Conservation (phyloP, 1,140 invertebrate species). For the Leptinotarsa texana region DNA sequence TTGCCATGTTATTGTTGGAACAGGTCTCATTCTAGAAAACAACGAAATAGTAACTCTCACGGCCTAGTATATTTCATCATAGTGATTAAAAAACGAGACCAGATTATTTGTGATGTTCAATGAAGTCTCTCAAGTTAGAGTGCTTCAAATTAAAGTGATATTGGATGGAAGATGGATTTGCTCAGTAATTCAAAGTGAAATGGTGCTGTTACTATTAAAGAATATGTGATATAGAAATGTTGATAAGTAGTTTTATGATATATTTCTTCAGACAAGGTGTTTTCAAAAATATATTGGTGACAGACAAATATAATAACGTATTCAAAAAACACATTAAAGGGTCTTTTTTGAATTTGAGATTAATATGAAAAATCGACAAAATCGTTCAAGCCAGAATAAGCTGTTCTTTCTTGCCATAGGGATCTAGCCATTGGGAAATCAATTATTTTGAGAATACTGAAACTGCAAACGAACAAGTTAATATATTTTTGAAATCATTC, state of each 20-base stretch:
- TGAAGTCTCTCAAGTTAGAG: background rate
- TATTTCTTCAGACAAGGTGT: background rate
- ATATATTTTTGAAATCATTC: too few relatives aligned
- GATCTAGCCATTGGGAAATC: background rate
- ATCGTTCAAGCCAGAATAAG: too few relatives aligned
- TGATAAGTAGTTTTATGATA: conserved; percentile 39
- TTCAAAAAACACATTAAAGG: too few relatives aligned
- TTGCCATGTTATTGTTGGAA: background rate
- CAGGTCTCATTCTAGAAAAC: background rate
- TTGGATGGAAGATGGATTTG: conserved; percentile 30
- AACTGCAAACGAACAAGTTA: background rate
- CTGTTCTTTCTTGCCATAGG: too few relatives aligned
- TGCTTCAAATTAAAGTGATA: conserved; percentile 25
- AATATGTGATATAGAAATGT: conserved; percentile 46
- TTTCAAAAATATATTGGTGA: background rate
- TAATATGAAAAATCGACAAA: too few relatives aligned
- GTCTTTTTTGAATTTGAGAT: too few relatives aligned
- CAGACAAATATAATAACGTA: too few relatives aligned
- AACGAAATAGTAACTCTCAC: conserved; percentile 5
- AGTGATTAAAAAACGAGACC: background rate
- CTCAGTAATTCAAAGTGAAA: conserved; percentile 38
- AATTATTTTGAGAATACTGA: background rate
- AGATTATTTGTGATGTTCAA: conserved; percentile 1
- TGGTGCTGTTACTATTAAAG: conserved; percentile 44
- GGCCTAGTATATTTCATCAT: conserved; percentile 10